Percentiles rank a stretch among this genome's conserved stretches.
Evolutionary conservation across 2,888 invertebrate genomes (phyloP).

Genomic region (Microctonus brassicae): DNA sequence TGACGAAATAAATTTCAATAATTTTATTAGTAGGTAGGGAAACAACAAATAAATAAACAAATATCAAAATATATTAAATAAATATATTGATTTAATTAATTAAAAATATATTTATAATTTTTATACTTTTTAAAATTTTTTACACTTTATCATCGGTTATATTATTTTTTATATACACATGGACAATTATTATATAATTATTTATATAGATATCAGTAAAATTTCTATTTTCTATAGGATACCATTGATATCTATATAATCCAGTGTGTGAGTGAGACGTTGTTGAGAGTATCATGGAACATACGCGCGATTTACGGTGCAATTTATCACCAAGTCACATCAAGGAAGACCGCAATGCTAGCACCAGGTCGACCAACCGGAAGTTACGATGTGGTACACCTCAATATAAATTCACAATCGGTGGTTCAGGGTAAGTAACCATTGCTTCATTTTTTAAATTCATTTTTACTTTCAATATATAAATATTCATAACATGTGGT

Average conservation of each 20-base stretch:
- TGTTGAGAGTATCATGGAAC: slow-evolving; percentile 34
- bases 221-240: slow-evolving; percentile 4
- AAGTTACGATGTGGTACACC: slow-evolving; percentile 36
- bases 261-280: slow-evolving; percentile 22
- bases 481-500: no score
- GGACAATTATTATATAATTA: background rate
- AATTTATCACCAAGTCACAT: slow-evolving; percentile 33
- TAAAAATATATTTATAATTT: background rate
- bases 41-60: background rate
- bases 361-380: slow-evolving; percentile 30
- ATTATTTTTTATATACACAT: slow-evolving; percentile 6
- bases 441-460: background rate
- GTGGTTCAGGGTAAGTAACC: slow-evolving; percentile 32
- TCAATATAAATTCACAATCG: slow-evolving; percentile 32
- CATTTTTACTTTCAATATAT: background rate
- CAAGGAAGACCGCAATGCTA: slow-evolving; percentile 15
- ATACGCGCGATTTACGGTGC: slow-evolving; percentile 25
- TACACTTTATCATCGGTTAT: slow-evolving; percentile 7
- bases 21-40: background rate
- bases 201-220: background rate
- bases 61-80: background rate
- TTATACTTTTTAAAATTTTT: no score
- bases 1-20: background rate
- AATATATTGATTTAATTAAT: no score
- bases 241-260: slow-evolving; percentile 24